Base-by-base conservation (phyloP, 2,113 vertebrate species). In the Phylloscopus trochiloides region DNA sequence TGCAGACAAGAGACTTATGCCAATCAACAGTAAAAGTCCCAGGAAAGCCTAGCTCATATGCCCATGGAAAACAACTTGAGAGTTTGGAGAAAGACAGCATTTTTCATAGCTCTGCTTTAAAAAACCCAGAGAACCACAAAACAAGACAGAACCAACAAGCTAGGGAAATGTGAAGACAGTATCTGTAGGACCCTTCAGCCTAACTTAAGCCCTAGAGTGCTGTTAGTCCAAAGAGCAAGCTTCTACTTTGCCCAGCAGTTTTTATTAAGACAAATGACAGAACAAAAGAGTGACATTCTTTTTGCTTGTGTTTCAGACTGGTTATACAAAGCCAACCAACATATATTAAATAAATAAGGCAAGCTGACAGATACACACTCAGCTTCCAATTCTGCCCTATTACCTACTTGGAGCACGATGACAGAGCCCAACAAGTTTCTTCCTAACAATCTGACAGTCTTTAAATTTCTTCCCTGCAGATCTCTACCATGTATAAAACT, bases 11-110 rank as follows among this genome's bases (percentile, higher is more conserved):
- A 74, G 38, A 70, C 43, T 59, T 70, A 65, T 16, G 68, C 55
- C 93, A 94, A 62, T 89, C 80, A 94, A 58, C 65, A 62, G 34
- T n/a, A 92, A 62, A 88, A 93, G 57, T 71, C 95, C 82, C 59
- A 34, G 52, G n/a, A 73, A 81, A 72, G 43, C 63, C 52, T 79
- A 73, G 77, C 34, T 91, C 81, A 87, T 74, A 73, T 0, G 3
- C 74, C 42, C 40, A 4, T 38, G 54, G 61, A 94, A 95, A 96
- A 86, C 68, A 94, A 74, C 57, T 86, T 28, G 67, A 93, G 66
- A 94, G 50, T 70, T 2, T 80, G 58, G n/a, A 91, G 50, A 43
- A 94, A 92, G 59, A 45, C n/a, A 90, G 62, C 43, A 78, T 83
- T 80, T 77, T 67, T 61, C 70, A 88, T 61, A 81, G 31, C 55